Percentiles rank a stretch among this genome's conserved stretches.
Evolutionary conservation across 1,140 invertebrate species (phyloP).

Genomic region (Pararge aegeria): DNA sequence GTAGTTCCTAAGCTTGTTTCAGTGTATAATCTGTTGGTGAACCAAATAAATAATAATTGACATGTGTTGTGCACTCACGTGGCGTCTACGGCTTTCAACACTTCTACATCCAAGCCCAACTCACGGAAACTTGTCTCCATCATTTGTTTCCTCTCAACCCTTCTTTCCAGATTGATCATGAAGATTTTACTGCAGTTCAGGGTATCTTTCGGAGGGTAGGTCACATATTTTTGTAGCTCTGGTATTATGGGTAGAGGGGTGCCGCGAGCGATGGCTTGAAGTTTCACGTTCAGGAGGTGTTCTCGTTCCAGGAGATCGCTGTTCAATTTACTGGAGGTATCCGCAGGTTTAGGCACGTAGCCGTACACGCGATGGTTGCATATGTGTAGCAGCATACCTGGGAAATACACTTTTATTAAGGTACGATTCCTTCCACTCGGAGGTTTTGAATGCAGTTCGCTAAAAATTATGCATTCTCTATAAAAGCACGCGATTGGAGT

Average conservation of each 20-base stretch:
- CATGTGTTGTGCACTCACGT: conserved; percentile 81
- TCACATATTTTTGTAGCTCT: conserved; percentile 73
- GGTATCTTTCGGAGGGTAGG: conserved; percentile 79
- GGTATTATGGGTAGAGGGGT: conserved; percentile 57
- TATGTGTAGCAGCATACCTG: conserved; percentile 86
- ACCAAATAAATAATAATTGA: no score
- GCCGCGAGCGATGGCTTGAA: conserved; percentile 69
- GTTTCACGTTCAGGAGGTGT: conserved; percentile 89
- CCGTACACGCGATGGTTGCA: conserved; percentile 93
- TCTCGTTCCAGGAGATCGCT: conserved; percentile 80
- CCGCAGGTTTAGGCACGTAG: conserved; percentile 88
- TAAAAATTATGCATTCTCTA: no score
- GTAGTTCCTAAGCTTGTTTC: no score
- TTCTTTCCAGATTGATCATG: conserved; percentile 93
- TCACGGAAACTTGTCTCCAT: conserved; percentile 91
- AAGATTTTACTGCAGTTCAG: conserved; percentile 90
- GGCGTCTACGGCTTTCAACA: conserved; percentile 94
- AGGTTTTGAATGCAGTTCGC: no score
- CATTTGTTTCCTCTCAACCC: conserved; percentile 87
- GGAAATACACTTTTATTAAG: conserved; percentile 26
- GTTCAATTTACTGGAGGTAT: conserved; percentile 16
- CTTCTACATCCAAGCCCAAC: conserved; percentile 87
- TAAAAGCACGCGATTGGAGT: no score
- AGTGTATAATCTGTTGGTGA: no score
- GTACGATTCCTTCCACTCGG: no score